A percentile compares a stretch with the other conserved stretches of the same genome.
These are phyloP conservation scores for Coronaproctus castanopsis DNA, from an alignment of 2,888 invertebrate genomes.

Conservation along the genomic window DNA sequence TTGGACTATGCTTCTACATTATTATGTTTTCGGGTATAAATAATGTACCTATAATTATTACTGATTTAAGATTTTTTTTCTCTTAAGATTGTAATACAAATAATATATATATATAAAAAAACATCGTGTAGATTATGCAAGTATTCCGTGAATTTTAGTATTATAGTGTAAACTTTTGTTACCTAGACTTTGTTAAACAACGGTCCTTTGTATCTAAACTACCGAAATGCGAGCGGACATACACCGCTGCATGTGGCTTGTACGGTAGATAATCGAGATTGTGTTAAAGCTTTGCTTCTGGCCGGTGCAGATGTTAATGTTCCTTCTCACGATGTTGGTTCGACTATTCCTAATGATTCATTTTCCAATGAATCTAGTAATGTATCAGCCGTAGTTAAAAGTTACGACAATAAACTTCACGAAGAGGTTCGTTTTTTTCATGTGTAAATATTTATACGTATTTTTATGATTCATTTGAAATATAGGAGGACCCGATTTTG, in stretches of 20 bases:
- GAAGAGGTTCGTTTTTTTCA: constrained; percentile 21
- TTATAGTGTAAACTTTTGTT: too few species aligned
- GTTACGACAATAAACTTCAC: constrained; percentile 39
- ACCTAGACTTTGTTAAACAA: constrained; percentile 12
- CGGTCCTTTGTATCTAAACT: constrained; percentile 34
- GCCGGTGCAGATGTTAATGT: constrained; percentile 69
- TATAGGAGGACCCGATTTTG: too few species aligned
- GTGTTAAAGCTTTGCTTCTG: constrained; percentile 59
- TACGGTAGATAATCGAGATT: constrained; percentile 62
- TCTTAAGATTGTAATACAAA: too few species aligned
- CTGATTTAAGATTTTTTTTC: too few species aligned
- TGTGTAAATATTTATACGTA: too few species aligned
- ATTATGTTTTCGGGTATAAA: too few species aligned
- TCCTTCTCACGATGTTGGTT: constrained; percentile 16
- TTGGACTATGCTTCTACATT: too few species aligned
- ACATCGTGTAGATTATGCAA: too few species aligned
- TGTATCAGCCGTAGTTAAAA: constrained; percentile 50
- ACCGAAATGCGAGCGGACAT: constrained; percentile 58
- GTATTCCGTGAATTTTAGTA: too few species aligned
- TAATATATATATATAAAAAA: too few species aligned
- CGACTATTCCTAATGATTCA: neutral
- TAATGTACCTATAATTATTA: too few species aligned
- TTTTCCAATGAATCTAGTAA: constrained; percentile 32
- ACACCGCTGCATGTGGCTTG: constrained; percentile 75
- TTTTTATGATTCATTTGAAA: too few species aligned